Percentiles rank a stretch among this genome's conserved stretches.
These are phyloP conservation scores for Carassius gibelio DNA, from an alignment of 2,113 vertebrate genomes.

Conservation along the genomic window DNA sequence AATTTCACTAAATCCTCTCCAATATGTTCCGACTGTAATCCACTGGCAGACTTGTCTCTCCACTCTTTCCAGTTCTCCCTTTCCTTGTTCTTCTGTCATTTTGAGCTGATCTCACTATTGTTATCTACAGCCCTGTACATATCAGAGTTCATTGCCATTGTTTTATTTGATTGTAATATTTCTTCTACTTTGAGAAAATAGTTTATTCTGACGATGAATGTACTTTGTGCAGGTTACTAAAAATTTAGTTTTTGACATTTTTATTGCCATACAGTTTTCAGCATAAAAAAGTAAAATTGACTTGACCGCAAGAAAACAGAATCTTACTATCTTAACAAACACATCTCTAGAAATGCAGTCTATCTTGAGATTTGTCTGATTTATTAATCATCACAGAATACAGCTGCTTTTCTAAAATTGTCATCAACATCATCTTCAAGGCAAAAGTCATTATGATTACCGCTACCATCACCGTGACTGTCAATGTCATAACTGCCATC, in stretches of 20 bases:
- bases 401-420: slow-evolving; percentile 13
- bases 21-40: slow-evolving; percentile 47
- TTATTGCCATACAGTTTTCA: background rate
- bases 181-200: background rate
- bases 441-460: background rate
- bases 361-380: background rate
- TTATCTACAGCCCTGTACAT: background rate
- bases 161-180: background rate
- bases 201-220: background rate
- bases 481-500: slow-evolving; percentile 7
- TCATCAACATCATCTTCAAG: background rate
- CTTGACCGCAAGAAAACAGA: background rate
- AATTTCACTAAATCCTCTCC: slow-evolving; percentile 50
- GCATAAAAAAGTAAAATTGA: background rate
- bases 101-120: background rate
- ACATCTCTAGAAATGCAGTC: background rate
- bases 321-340: background rate
- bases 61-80: background rate
- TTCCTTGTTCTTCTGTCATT: background rate
- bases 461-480: slow-evolving; percentile 10
- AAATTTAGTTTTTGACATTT: background rate
- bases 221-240: background rate
- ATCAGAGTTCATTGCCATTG: background rate
- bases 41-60: slow-evolving; percentile 5
- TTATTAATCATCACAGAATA: slow-evolving; percentile 3